A percentile compares a stretch with the other conserved stretches of the same genome.
phyloP scores from a whole-genome alignment of 2,797 vertebrate genomes.

The Lepilemur septentrionalis region DNA sequence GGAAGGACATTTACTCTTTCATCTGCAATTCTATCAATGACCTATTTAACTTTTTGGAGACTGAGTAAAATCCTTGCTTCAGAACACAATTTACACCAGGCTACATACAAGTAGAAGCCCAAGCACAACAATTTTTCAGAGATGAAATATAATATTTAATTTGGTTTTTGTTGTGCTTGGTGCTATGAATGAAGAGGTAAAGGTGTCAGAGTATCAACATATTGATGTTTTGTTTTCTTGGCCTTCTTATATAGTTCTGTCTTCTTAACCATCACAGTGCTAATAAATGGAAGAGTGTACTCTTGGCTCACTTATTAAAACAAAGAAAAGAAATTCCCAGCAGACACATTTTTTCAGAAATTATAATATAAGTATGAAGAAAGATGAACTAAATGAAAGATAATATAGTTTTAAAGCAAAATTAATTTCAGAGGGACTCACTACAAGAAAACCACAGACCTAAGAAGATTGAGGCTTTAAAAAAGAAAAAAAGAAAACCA shows the following conservation, averaged over 20 bases:
- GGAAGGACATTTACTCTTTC: conserved; percentile 68
- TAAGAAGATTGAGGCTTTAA: background rate
- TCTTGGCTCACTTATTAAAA: background rate
- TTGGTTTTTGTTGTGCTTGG: conserved; percentile 34
- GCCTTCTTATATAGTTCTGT: background rate
- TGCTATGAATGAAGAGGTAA: background rate
- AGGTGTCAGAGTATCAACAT: background rate
- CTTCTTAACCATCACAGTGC: background rate
- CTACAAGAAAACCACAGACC: background rate
- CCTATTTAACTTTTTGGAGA: conserved; percentile 55
- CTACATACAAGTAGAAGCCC: conserved; percentile 50
- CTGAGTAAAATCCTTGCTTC: conserved; percentile 60
- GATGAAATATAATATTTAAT: conserved; percentile 40
- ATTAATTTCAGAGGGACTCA: background rate
- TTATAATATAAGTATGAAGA: background rate
- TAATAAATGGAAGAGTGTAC: background rate
- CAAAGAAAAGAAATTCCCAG: background rate
- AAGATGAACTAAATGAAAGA: conserved; percentile 6
- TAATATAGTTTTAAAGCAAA: conserved; percentile 18
- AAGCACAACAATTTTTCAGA: conserved; percentile 59
- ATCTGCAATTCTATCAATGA: conserved; percentile 55
- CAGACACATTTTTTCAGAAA: background rate
- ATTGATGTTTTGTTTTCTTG: background rate
- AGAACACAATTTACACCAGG: conserved; percentile 62
- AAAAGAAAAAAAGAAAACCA: background rate